Base-by-base conservation (phyloP, 1,140 invertebrate genomes). In the Branchinecta lindahli region DNA sequence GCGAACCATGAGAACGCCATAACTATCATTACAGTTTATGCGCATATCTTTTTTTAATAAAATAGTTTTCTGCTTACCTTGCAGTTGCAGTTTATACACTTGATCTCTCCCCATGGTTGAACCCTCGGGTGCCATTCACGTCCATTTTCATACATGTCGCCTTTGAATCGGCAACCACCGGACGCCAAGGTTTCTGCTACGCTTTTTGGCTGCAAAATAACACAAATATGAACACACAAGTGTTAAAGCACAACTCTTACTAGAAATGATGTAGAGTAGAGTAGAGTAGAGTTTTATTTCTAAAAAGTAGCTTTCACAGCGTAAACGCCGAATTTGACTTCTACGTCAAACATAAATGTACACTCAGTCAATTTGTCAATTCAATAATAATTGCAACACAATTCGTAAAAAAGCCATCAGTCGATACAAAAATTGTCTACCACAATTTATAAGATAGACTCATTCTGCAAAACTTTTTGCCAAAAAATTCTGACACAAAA, bases 31-130 rank as follows among this genome's bases (percentile, higher is more conserved):
- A 33, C 8, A 69, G 9, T 69, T 70, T 15, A 44, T 67, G 15
- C 61, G 45, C n/a, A 21, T 10, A 2, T 46, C 12, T 33, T 12
- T 45, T n/a, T 12, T 44, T 3, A 20, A 20, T 66, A 12, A 45
- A n/a, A 68, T 12, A 47, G 15, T 44, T 44, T 69, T 33, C 33
- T 33, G 79, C 81, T 84, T 80, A 93, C 91, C 83, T 92, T 90
- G 83, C 91, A 94, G 73, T 86, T 83, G 78, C 91, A 94, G 71
- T 86, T 89, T 74, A 93, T 86, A 77, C 91, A 94, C 77, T 89
- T 88, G 76, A 90, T 86, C 75, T 89, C 88, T 10, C 90, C 90
- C 74, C 91, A 86, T 8, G 79, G 77, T 75, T 87, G 86, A 68
- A 94, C 82, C 8, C 85, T 83, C 0, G 91, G 91, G 82, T 93